Conservation (phyloP, 2,888 invertebrate species). For the Synanthedon tipuliformis region DNA sequence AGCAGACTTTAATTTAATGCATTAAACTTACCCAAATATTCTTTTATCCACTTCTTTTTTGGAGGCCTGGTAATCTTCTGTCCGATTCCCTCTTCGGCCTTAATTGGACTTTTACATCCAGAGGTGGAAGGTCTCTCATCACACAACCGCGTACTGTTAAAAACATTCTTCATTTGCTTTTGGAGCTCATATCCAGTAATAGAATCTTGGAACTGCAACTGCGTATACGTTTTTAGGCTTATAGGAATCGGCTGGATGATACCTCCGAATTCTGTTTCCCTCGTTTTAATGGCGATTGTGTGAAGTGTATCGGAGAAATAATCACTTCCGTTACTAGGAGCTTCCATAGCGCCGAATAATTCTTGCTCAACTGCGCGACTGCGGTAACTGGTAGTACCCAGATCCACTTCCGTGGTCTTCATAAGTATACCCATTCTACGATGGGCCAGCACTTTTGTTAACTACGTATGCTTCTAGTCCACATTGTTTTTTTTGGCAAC, state of each 20-base stretch:
- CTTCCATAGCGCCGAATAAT: constrained; percentile 45
- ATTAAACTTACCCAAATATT: constrained; percentile 70
- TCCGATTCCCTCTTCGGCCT: constrained; percentile 29
- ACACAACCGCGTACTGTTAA: constrained; percentile 23
- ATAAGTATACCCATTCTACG: constrained; percentile 67
- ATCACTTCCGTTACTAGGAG: constrained; percentile 28
- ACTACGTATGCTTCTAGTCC: constrained; percentile 25
- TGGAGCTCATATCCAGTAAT: constrained; percentile 36
- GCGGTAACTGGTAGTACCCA: constrained; percentile 47
- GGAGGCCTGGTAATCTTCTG: constrained; percentile 61
- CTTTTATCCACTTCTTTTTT: constrained; percentile 81
- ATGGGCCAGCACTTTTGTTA: constrained; percentile 31
- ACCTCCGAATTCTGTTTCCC: constrained; percentile 56
- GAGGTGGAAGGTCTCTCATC: constrained; percentile 33
- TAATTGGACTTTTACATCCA: constrained; percentile 23
- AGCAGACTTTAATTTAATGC: neutral
- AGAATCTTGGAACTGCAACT: constrained; percentile 31
- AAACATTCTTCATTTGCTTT: constrained; percentile 30
- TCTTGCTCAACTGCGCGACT: constrained; percentile 28
- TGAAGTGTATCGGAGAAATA: constrained; percentile 47
- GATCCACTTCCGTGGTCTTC: constrained; percentile 58
- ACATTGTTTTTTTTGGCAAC: constrained; percentile 18
- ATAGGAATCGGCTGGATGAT: constrained; percentile 54
- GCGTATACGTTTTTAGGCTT: constrained; percentile 46
- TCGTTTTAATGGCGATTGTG: constrained; percentile 52